Conservation (phyloP, 2,888 invertebrate genomes). For the Lasioglossum morio region DNA sequence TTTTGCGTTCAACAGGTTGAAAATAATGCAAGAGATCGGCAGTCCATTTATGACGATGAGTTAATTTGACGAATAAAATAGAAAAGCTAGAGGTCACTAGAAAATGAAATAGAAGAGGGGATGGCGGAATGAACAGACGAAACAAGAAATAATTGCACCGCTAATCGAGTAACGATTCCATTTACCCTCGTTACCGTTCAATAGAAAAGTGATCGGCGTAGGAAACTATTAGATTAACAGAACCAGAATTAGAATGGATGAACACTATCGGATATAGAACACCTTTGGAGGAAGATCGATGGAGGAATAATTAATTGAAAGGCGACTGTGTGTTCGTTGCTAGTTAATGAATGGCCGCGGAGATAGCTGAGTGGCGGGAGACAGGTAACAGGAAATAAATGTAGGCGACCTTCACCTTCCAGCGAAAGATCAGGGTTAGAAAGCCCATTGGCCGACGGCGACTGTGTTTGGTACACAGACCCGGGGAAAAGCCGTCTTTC, state of each 20-base stretch:
- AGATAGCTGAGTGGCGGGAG: constrained; percentile 18
- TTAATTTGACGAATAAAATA: too few species aligned
- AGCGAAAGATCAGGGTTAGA: constrained; percentile 75
- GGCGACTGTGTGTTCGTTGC: constrained; percentile 12
- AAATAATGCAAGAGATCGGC: not conserved
- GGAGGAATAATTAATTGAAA: constrained; percentile 29
- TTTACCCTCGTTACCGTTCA: not conserved
- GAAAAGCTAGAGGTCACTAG: not conserved
- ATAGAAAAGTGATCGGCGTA: not conserved
- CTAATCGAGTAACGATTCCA: not conserved
- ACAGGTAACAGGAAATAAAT: constrained; percentile 55
- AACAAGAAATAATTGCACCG: not conserved
- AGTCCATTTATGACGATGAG: not conserved
- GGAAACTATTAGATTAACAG: not conserved
- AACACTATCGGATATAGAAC: not conserved
- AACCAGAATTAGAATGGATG: too few species aligned
- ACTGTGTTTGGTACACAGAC: constrained; percentile 18
- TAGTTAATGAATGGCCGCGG: constrained; percentile 30
- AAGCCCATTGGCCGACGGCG: constrained; percentile 63
- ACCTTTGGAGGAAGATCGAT: not conserved
- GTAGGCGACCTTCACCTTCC: constrained; percentile 76
- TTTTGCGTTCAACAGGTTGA: not conserved
- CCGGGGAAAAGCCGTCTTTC: constrained; percentile 16
- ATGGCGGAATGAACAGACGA: not conserved
- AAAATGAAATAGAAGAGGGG: not conserved